A percentile compares a stretch with the other conserved stretches of the same genome.
phyloP scores from a whole-genome alignment of 2,113 vertebrate genomes.

The Callocephalon fimbriatum region DNA sequence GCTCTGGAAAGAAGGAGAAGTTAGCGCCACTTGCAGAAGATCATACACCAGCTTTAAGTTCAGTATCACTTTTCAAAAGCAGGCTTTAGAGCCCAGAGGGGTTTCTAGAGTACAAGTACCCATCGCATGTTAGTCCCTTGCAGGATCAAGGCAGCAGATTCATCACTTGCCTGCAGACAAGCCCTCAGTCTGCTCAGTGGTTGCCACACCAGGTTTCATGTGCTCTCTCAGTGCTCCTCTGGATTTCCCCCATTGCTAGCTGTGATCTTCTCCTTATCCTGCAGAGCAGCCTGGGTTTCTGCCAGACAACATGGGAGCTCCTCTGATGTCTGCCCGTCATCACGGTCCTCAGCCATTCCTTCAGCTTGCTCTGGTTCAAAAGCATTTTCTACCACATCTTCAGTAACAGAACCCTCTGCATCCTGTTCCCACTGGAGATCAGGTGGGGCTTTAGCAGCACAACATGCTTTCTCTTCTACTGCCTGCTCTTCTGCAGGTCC shows the following conservation, averaged over 20 bases:
- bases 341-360: background rate
- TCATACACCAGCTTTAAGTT: background rate
- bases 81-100: background rate
- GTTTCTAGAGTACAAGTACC: background rate
- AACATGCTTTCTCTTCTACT: background rate
- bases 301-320: background rate
- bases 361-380: background rate
- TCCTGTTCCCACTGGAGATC: background rate
- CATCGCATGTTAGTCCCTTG: background rate
- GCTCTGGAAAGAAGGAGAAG: too few relatives aligned
- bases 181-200: accelerated
- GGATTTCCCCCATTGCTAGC: background rate
- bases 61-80: background rate
- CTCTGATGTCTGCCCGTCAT: background rate
- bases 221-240: background rate
- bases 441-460: background rate
- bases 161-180: background rate
- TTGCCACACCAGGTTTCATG: accelerated
- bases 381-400: background rate
- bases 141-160: background rate
- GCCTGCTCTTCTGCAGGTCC: background rate
- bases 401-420: background rate
- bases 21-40: background rate
- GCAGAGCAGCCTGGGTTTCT: background rate
- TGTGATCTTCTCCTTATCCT: background rate